phyloP scores from a whole-genome alignment of 1,140 invertebrate genomes.

The Calephelis virginiensis region DNA sequence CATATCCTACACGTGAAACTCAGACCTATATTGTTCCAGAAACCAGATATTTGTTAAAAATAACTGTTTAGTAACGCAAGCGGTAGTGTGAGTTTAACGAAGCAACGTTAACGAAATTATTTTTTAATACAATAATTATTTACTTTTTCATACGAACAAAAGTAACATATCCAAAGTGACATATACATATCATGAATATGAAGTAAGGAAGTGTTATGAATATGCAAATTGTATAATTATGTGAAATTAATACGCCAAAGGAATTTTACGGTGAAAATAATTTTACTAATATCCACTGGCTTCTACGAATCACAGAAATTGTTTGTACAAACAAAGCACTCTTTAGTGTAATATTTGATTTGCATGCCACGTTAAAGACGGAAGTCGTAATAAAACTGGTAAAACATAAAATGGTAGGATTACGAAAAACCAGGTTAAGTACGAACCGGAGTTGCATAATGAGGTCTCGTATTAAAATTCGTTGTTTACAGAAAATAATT shows the following conservation, averaged over 20 bases:
- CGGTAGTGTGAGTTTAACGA: no score
- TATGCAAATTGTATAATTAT: conserved; percentile 15
- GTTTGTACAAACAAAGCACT: conserved; percentile 3
- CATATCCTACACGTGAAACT: no score
- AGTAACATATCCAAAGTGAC: neutral
- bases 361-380: conserved; percentile 6
- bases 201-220: conserved; percentile 3
- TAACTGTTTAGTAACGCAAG: no score
- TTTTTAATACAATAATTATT: neutral
- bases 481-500: conserved; percentile 14
- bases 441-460: conserved; percentile 10
- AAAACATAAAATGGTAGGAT: conserved; percentile 13
- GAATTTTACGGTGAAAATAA: neutral
- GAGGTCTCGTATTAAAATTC: conserved; percentile 12
- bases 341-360: conserved; percentile 15
- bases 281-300: neutral
- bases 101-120: no score
- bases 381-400: conserved; percentile 8
- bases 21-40: no score
- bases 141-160: neutral
- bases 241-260: conserved; percentile 7
- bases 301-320: neutral
- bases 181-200: conserved; percentile 5
- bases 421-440: conserved; percentile 16
- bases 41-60: no score